phyloP scores from a whole-genome alignment of 2,113 vertebrate species.

The Opisthocomus hoazin region DNA sequence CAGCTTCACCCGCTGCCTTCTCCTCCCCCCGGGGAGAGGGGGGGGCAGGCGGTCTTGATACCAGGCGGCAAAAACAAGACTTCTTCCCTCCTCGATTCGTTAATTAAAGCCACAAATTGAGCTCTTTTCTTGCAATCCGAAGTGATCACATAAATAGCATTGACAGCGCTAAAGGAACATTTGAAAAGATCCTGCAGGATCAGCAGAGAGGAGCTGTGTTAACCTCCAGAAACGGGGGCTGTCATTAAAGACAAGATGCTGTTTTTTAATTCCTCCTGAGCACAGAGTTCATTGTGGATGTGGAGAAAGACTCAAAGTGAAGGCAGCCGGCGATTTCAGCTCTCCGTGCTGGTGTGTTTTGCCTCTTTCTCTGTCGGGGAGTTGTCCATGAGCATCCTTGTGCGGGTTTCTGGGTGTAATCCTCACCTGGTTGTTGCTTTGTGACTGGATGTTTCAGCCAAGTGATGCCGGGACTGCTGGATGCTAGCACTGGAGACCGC shows the following conservation, averaged over 20 bases:
- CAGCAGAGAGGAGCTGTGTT: background rate
- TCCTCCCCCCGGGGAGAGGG: background rate
- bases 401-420: background rate
- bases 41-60: background rate
- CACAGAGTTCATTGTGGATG: background rate
- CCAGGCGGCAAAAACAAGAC: background rate
- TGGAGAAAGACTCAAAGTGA: background rate
- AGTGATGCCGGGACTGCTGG: background rate
- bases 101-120: slow-evolving; percentile 1
- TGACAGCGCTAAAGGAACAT: background rate
- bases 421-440: background rate
- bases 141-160: background rate
- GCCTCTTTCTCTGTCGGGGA: background rate
- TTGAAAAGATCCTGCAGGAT: background rate
- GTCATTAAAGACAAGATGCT: background rate
- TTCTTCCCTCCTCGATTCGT: background rate
- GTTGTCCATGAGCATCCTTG: background rate
- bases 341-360: background rate
- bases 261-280: background rate
- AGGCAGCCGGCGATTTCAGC: background rate
- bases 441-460: background rate
- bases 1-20: fast-evolving
- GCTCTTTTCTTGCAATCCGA: background rate
- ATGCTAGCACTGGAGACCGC: background rate
- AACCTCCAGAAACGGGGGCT: background rate